phyloP scores from a whole-genome alignment of 2,888 invertebrate species.

The Eilema sororculum region DNA sequence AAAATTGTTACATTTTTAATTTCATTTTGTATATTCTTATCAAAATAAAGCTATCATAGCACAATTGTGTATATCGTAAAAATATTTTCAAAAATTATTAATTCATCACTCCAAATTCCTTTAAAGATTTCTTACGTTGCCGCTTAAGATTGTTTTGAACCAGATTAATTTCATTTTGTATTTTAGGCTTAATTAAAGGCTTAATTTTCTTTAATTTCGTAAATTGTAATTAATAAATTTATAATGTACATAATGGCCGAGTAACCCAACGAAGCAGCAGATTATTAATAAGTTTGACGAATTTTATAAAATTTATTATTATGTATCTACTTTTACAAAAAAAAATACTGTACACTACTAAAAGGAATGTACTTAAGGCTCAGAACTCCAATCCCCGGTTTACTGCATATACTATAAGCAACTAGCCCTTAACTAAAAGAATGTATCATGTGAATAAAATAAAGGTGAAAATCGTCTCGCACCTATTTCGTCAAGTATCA shows the following conservation, averaged over 20 bases:
- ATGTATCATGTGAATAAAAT: slow-evolving; percentile 40
- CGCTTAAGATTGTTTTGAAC: neutral
- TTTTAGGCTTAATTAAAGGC: neutral
- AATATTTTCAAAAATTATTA: neutral
- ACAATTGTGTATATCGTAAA: no score
- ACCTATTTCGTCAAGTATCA: slow-evolving; percentile 24
- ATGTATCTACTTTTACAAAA: no score
- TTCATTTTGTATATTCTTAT: neutral
- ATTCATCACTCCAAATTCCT: neutral
- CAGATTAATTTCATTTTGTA: neutral
- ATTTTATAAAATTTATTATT: no score
- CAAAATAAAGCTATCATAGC: neutral
- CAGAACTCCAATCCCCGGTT: no score
- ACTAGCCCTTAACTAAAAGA: slow-evolving; percentile 36
- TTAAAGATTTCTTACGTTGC: neutral
- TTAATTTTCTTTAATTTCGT: no score
- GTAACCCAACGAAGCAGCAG: no score
- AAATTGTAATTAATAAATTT: no score
- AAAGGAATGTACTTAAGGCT: no score
- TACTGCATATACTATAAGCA: neutral
- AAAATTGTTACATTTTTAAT: neutral
- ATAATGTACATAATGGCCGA: no score
- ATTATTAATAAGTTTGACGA: no score
- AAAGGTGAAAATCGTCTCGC: slow-evolving; percentile 41
- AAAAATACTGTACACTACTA: no score